Evolutionary conservation across 2,888 invertebrate genomes (phyloP).

Genomic region (Troides aeacus): DNA sequence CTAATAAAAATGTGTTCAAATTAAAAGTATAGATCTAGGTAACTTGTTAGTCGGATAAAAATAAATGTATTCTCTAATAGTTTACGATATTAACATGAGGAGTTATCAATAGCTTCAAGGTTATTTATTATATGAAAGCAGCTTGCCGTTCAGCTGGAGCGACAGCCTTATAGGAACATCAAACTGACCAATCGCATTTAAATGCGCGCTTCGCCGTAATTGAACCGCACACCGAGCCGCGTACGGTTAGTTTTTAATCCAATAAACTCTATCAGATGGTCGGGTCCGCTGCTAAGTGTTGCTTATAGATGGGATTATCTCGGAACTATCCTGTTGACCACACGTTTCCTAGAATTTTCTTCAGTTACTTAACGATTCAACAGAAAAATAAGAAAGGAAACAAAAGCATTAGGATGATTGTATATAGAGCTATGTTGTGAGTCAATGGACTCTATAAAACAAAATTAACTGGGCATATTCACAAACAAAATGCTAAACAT

Average conservation of each 20-base stretch:
- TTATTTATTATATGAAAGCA: constrained; percentile 7
- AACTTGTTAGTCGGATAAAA: not conserved
- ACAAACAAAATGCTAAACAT: too few species aligned
- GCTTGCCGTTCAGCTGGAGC: constrained; percentile 35
- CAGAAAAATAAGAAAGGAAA: not conserved
- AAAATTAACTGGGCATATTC: too few species aligned
- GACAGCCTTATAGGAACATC: constrained; percentile 45
- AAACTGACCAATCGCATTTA: constrained; percentile 61
- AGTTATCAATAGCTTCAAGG: not conserved
- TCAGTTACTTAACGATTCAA: not conserved
- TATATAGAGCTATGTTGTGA: too few species aligned
- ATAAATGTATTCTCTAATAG: not conserved
- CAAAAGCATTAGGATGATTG: too few species aligned
- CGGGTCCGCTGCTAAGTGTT: constrained; percentile 5
- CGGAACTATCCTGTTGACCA: not conserved
- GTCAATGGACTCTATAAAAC: too few species aligned
- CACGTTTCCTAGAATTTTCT: not conserved
- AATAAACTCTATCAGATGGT: constrained; percentile 19
- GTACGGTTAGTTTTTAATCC: constrained; percentile 27
- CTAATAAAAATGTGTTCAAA: too few species aligned
- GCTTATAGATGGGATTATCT: constrained; percentile 16
- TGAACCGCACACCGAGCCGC: constrained; percentile 11
- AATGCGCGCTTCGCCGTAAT: constrained; percentile 9
- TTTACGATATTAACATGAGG: not conserved
- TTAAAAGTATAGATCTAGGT: too few species aligned